These are phyloP conservation scores for Hydractinia echinata DNA, from an alignment of 30 jellyfish, hydroid and myxozoan genomes.

Conservation along the genomic window DNA sequence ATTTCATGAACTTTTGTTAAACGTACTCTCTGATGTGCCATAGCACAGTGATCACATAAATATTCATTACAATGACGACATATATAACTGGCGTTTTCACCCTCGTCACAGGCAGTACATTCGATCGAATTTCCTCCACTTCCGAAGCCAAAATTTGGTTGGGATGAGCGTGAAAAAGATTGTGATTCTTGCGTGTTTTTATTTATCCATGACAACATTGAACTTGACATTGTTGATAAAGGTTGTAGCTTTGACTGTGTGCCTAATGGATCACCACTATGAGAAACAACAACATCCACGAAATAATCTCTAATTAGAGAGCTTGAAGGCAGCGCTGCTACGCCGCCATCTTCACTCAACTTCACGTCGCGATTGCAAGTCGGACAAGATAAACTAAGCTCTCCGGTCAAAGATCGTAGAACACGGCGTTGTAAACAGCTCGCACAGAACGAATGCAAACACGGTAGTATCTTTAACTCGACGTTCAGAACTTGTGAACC, in stretches of 20 bases:
- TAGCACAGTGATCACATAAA: conserved; percentile 79
- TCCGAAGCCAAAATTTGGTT: conserved; percentile 1
- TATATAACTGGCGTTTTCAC: conserved; percentile 60
- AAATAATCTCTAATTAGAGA: conserved; percentile 86
- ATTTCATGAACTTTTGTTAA: conserved; percentile 58
- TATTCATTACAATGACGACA: conserved; percentile 95
- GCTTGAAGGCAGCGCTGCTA: conserved; percentile 86
- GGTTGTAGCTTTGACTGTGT: neutral
- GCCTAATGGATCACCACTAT: conserved; percentile 9
- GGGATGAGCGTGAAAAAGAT: neutral
- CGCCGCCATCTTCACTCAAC: conserved; percentile 62
- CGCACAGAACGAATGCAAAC: conserved; percentile 85
- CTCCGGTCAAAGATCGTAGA: conserved; percentile 60
- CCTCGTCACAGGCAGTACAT: conserved; percentile 83
- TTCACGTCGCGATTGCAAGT: conserved; percentile 83
- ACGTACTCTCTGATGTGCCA: conserved; percentile 88
- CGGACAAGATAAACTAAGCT: conserved; percentile 73
- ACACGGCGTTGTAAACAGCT: conserved; percentile 73
- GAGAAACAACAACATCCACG: conserved; percentile 86
- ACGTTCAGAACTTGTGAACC: conserved; percentile 3
- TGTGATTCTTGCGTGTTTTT: neutral
- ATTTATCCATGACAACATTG: conserved; percentile 26
- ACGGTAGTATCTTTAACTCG: conserved; percentile 80
- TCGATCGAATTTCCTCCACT: conserved; percentile 47
- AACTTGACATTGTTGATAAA: conserved; percentile 4